Evolutionary conservation across 2,888 invertebrate genomes (phyloP), one percentile per base, ranked within the genome.

Genomic region (Merodon equestris): DNA sequence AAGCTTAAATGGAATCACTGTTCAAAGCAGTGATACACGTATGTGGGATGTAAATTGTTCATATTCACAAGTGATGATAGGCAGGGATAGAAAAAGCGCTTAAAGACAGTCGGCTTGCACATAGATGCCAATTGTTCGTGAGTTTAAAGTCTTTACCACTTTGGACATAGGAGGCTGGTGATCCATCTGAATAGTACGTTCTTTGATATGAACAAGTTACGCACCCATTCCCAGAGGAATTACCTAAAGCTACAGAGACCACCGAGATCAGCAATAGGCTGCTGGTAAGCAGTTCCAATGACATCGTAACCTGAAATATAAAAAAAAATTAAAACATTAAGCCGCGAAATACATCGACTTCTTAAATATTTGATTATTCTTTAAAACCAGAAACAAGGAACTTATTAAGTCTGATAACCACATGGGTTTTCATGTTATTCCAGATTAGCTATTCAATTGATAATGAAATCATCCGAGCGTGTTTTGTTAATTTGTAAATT

Each of bases 211-310:
- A 83, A 82, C 87, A 87, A 67, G 85, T 85, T 27, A 84, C 81
- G 83, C 88, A 88, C 70, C 87, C 85, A 66, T 83, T 84, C 72
- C 84, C 85, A n/a, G 86, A 13, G 79, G 85, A 85, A 83, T 86
- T 88, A 82, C 86, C 87, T 82, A 83, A 53, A 57, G 81, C 74
- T 40, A 56, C 13, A 56, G 64, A 54, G 42, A 67, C 60, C 45
- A 61, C 48, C 9, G 61, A 40, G 13, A 42, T 14, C 40, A 74
- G 53, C 50, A 60, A 19, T 56, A 74, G 19, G 14, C 66, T 61
- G 38, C 44, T 34, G 38, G 53, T 54, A 36, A 64, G 45, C 42
- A 58, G 12, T 19, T 38, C 48, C 36, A 56, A 67, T 60, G 66
- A 67, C 10, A 27, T 19, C 15, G 60, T 36, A 50, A 67, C 61